Conservation (phyloP, 2,797 vertebrate genomes). For the Protosalanx chinensis region DNA sequence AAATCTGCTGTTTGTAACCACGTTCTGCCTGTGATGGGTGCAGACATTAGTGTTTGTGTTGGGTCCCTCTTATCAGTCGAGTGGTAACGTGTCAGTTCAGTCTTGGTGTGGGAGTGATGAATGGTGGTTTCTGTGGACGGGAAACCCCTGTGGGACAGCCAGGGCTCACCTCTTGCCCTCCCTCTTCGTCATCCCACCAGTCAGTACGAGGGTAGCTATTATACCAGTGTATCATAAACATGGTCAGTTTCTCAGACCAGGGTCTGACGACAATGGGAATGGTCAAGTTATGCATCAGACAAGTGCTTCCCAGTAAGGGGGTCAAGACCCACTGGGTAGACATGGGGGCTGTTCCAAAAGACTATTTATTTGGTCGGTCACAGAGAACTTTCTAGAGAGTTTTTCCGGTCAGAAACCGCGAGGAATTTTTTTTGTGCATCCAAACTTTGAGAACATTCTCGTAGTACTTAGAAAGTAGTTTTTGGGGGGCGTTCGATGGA, state of each 20-base stretch:
- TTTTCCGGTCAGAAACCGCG: background rate
- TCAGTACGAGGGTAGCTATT: background rate
- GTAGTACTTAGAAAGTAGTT: background rate
- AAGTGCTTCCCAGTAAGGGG: constrained; percentile 41
- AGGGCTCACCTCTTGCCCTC: constrained; percentile 49
- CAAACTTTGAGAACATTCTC: background rate
- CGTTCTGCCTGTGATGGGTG: constrained; percentile 40
- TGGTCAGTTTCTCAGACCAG: constrained; percentile 27
- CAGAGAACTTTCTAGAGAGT: constrained; percentile 7
- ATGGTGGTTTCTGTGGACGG: constrained; percentile 43
- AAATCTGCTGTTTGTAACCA: constrained; percentile 43
- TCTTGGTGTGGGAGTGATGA: constrained; percentile 51
- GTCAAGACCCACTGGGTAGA: constrained; percentile 23
- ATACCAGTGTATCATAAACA: constrained; percentile 14
- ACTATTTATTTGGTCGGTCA: constrained; percentile 25
- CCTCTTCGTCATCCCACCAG: constrained; percentile 35
- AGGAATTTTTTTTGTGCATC: background rate
- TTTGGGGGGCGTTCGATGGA: background rate
- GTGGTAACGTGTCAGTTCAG: constrained; percentile 41
- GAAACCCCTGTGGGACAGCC: constrained; percentile 48
- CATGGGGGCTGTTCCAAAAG: background rate
- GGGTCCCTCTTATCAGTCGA: constrained; percentile 58
- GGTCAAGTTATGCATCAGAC: constrained; percentile 25
- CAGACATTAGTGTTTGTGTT: constrained; percentile 65
- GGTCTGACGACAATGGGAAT: constrained; percentile 21